Evolutionary conservation across 2,113 vertebrate species (phyloP), one percentile per base, ranked within the genome.

Genomic region (Columba livia): DNA sequence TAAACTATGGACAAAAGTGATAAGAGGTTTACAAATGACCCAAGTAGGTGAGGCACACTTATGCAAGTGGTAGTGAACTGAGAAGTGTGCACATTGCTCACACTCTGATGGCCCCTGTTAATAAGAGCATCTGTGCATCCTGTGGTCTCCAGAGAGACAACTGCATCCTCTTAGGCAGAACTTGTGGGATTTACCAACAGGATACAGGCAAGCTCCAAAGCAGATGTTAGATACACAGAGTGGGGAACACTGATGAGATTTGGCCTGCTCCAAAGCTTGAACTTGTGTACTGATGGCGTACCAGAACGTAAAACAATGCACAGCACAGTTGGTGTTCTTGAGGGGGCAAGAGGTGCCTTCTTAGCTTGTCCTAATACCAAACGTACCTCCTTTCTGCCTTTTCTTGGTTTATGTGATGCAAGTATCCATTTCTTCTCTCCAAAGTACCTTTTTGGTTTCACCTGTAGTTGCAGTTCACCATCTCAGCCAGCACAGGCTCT

Each of bases 51-150:
- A 83, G 29, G 58, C 29, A 47, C 44, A 40, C 25, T 53, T 58
- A 31, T 48, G 29, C 24, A 48, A 60, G 51, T 12, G 10, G 17
- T 54, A 34, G 32, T 11, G 50, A 56, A 18, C 32, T 51, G 29
- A 66, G 44, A 32, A 42, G 13, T 54, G n/a, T 23, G 8, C 28
- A 21, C 40, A 7, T 50, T 61, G 47, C 47, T 88, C n/a, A 29
- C 0, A 0, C 10, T 9, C 58, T 12, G 7, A 1, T 10, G 34
- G 29, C 5, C 20, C 23, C 24, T 16, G 16, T 31, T 34, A 20
- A 26, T 47, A 26, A 0, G 10, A 65, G 11, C 31, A 36, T 61
- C 73, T 42, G 18, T 24, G 38, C n/a, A 15, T 11, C 34, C 34
- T 57, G 34, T 38, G 24, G 28, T 79, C 34, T 57, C 32, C 10